phyloP scores from a whole-genome alignment of 2,797 vertebrate species.

The Rhadinocentrus ornatus region DNA sequence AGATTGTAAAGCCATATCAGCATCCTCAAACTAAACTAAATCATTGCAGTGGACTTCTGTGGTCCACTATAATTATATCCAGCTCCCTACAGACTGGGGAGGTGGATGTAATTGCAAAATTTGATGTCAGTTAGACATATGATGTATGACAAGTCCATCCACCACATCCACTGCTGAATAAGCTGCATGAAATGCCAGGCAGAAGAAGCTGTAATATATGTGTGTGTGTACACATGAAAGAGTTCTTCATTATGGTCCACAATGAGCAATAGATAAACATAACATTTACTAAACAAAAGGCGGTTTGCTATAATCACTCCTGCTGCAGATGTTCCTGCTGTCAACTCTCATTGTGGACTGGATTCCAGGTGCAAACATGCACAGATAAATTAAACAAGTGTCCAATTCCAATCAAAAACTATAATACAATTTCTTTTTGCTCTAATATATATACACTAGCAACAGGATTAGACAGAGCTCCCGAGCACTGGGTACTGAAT shows the following conservation, averaged over 20 bases:
- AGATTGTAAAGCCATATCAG: background rate
- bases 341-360: background rate
- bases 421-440: background rate
- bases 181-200: background rate
- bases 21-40: conserved; percentile 4
- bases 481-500: background rate
- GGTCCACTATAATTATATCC: background rate
- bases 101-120: conserved; percentile 7
- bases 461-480: conserved; percentile 2
- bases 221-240: background rate
- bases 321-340: conserved; percentile 6
- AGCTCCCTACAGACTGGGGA: background rate
- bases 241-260: background rate
- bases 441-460: background rate
- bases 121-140: conserved; percentile 11
- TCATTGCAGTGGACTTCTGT: conserved; percentile 8
- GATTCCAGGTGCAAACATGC: conserved; percentile 1
- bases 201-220: background rate
- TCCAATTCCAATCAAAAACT: background rate
- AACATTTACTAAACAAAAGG: conserved; percentile 5
- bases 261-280: conserved; percentile 4
- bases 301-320: background rate
- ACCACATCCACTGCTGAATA: conserved; percentile 1
- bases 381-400: background rate
- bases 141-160: conserved; percentile 7